A percentile compares a stretch with the other conserved stretches of the same genome.
These are phyloP conservation scores for Sphenopsis melanotis DNA, from an alignment of 2,797 vertebrate genomes.

Conservation along the genomic window DNA sequence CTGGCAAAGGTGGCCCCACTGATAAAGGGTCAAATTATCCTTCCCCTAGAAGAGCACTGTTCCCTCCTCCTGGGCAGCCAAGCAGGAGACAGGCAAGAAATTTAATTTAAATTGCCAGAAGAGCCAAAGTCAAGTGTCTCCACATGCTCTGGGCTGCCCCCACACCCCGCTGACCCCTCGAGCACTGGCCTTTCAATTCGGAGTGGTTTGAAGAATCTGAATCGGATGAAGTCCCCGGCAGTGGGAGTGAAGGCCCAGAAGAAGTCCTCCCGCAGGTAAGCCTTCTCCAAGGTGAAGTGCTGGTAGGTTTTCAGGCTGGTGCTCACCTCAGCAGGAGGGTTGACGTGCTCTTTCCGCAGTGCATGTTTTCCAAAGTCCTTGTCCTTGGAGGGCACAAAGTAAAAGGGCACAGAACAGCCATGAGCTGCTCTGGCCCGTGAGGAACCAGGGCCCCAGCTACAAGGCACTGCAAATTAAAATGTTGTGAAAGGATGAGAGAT, in stretches of 20 bases:
- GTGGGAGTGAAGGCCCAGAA: conserved; percentile 98
- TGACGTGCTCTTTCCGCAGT: conserved; percentile 90
- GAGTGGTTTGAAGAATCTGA: conserved; percentile 94
- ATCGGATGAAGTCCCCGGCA: conserved; percentile 92
- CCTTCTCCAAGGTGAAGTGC: conserved; percentile 98
- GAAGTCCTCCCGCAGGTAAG: conserved; percentile 95
- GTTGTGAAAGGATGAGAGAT: not conserved
- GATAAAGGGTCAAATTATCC: not conserved
- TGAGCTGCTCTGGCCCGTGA: not conserved
- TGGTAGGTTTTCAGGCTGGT: conserved; percentile 99
- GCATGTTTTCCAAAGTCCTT: conserved; percentile 97
- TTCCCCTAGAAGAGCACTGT: not conserved
- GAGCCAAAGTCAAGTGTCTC: not conserved
- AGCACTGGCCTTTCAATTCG: conserved; percentile 87
- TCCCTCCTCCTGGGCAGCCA: not conserved
- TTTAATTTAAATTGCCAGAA: not conserved
- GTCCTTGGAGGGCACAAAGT: conserved; percentile 76
- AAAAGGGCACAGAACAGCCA: not conserved
- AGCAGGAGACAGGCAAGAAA: not conserved
- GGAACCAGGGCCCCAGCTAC: not conserved
- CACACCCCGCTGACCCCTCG: accelerated
- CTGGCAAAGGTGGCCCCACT: not conserved
- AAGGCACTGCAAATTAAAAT: not conserved
- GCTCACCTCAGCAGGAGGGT: conserved; percentile 94
- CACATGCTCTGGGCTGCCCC: not conserved